Base-by-base conservation (phyloP, 2,888 invertebrate species). In the Drosophila austrosaltans region DNA sequence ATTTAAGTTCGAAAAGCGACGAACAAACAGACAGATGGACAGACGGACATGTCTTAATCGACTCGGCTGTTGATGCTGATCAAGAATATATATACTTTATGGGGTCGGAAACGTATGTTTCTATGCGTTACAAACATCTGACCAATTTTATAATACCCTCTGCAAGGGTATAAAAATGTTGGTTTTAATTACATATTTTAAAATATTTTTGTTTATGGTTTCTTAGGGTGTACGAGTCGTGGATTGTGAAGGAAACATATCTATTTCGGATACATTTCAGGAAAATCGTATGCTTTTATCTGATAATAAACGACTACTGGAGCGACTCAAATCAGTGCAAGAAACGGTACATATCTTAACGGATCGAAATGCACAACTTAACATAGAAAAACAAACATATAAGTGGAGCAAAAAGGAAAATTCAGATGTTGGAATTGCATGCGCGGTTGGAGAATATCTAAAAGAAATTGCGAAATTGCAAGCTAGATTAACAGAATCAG, bases 201-300 rank as follows among this genome's bases (percentile, higher is more conserved):
- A 8, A 16, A n/a, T 32, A 40, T 22, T n/a, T 53, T 57, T 25
- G 16, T 7, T 39, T 1, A 28, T 28, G 28, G 28, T 6, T 20
- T 56, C 62, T 12, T 63, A 96, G 96, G 98, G 98, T 69, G 98
- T 98, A 93, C 94, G 98, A 72, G 94, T 97, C 12, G 94, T 98
- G 48, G 95, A 96, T 69, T 96, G 96, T 81, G 98, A 98, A 91
- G 98, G 98, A 3, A 95, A 95, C 75, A 96, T 97, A 87, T 94
- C 95, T 40, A 95, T 98, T 82, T 98, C 98, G 84, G 99, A 99
- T 91, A 97, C 98, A 93, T 98, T 96, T 91, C 97, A 98, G 91
- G 99, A 99, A 93, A 99, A 98, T 93, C 96, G 96, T 28, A 96
- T 99, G 95, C 94, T 99, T 1, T 95, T 96, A 81, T 95, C 96